Evolutionary conservation across 1,140 invertebrate genomes (phyloP), one percentile per base, ranked within the genome.

Genomic region (Prorops nasuta): DNA sequence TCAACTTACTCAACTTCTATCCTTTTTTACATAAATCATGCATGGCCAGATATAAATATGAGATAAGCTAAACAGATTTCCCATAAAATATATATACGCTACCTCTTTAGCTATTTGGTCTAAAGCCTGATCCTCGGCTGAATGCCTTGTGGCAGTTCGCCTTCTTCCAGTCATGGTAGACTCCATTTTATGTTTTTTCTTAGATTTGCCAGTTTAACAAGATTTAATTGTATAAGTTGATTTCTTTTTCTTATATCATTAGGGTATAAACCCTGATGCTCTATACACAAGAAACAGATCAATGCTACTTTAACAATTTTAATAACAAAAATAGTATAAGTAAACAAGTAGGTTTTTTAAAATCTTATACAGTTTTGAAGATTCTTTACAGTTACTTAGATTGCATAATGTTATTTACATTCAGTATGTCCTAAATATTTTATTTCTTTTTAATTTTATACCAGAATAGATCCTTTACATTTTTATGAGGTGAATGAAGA

Each of bases 31-130:
- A n/a, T n/a, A n/a, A n/a, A n/a, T n/a, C n/a, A n/a, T n/a, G n/a
- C n/a, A n/a, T n/a, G n/a, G n/a, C n/a, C n/a, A n/a, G n/a, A n/a
- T n/a, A n/a, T n/a, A n/a, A n/a, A n/a, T n/a, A n/a, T n/a, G n/a
- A n/a, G n/a, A n/a, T n/a, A n/a, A n/a, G n/a, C n/a, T n/a, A n/a
- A n/a, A n/a, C n/a, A n/a, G n/a, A n/a, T n/a, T n/a, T n/a, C n/a
- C n/a, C n/a, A n/a, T n/a, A n/a, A n/a, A n/a, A n/a, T n/a, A n/a
- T n/a, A n/a, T n/a, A n/a, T n/a, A n/a, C n/a, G n/a, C n/a, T 79
- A 92, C 90, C 86, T 94, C 90, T 80, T 90, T 90, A 43, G 90
- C 90, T 66, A 94, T 93, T 79, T 91, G 88, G 80, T 93, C 90
- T 43, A 94, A 79, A 31, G 90, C 91, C 69, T 91, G 88, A 76